Conservation (phyloP, 2,113 vertebrate genomes). For the Silurus meridionalis region DNA sequence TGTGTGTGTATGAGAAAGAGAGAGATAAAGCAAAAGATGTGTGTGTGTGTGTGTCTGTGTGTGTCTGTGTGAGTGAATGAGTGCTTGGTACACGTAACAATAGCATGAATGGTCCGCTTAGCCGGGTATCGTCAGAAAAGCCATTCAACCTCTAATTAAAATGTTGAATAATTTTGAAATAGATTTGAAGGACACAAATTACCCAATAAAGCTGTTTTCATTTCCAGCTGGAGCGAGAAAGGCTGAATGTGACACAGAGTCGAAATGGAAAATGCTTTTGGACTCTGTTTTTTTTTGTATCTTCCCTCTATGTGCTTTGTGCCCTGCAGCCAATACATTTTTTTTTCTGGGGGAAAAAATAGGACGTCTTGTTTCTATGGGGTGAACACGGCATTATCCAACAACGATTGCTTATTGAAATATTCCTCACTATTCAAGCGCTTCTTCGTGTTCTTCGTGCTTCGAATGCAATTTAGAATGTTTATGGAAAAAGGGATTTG, state of each 20-base stretch:
- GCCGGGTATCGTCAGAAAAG: conserved; percentile 83
- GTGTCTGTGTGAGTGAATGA: background rate
- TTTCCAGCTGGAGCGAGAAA: conserved; percentile 67
- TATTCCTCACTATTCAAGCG: conserved; percentile 11
- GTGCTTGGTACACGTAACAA: conserved; percentile 59
- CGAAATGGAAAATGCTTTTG: conserved; percentile 85
- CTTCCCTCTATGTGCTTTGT: conserved; percentile 29
- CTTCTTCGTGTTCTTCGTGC: background rate
- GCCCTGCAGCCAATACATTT: conserved; percentile 22
- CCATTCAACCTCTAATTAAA: conserved; percentile 99
- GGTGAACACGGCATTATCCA: conserved; percentile 11
- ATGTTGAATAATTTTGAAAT: conserved; percentile 98
- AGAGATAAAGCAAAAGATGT: background rate
- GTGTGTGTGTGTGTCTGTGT: conserved; percentile 19
- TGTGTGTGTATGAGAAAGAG: background rate
- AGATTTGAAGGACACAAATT: conserved; percentile 93
- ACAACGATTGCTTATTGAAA: conserved; percentile 22
- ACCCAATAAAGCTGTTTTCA: conserved; percentile 93
- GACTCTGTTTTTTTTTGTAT: conserved; percentile 40
- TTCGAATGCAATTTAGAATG: background rate
- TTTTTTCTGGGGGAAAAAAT: conserved; percentile 80
- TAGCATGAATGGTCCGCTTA: conserved; percentile 76
- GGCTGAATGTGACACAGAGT: conserved; percentile 68
- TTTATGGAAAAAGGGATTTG: conserved; percentile 5
- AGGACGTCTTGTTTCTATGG: conserved; percentile 5